phyloP scores from a whole-genome alignment of 1,140 invertebrate species.

The Agrilus planipennis region DNA sequence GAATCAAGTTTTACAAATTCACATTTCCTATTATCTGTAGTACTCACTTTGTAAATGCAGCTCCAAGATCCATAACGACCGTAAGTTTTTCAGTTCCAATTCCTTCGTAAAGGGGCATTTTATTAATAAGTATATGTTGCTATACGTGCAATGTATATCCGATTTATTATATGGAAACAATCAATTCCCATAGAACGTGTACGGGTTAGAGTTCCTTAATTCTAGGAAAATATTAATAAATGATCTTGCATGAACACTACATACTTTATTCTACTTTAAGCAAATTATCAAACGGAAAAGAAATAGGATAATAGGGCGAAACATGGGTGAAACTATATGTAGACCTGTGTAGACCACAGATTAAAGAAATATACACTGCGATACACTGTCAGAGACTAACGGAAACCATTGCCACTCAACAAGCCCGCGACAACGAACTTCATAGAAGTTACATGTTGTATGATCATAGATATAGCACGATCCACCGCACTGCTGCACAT shows the following conservation, averaged over 20 bases:
- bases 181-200: not conserved
- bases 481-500: too few relatives aligned
- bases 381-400: too few relatives aligned
- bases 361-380: too few relatives aligned
- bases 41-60: conserved; percentile 84
- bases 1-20: conserved; percentile 5
- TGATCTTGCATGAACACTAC: not conserved
- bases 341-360: too few relatives aligned
- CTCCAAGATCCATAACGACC: conserved; percentile 83
- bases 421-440: too few relatives aligned
- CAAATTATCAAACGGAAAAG: not conserved
- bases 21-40: conserved; percentile 7
- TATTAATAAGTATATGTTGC: too few relatives aligned
- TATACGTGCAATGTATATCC: too few relatives aligned
- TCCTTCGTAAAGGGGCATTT: conserved; percentile 63
- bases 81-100: conserved; percentile 70
- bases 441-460: too few relatives aligned
- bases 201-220: not conserved
- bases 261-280: not conserved
- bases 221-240: not conserved
- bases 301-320: too few relatives aligned
- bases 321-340: too few relatives aligned
- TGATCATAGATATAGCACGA: too few relatives aligned
- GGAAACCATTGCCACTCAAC: too few relatives aligned
- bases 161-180: not conserved